A percentile compares a stretch with the other conserved stretches of the same genome.
These are phyloP conservation scores for Castor canadensis DNA, from an alignment of 2,113 vertebrate species.

Conservation along the genomic window DNA sequence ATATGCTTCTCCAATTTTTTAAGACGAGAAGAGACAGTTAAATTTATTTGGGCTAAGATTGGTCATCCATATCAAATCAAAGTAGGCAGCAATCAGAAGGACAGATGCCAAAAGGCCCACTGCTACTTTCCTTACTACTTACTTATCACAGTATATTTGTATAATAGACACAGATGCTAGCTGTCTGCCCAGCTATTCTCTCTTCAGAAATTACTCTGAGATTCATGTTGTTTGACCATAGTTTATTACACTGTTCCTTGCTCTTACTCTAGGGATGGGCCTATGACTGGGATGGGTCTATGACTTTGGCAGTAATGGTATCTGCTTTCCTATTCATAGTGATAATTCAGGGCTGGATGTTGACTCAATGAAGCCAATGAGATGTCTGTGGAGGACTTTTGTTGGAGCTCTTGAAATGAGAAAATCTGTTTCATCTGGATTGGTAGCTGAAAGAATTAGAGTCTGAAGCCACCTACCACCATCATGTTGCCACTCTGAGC, in stretches of 20 bases:
- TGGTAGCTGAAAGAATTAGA: background rate
- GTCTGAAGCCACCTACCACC: background rate
- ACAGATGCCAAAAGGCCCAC: background rate
- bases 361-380: background rate
- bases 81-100: background rate
- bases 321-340: background rate
- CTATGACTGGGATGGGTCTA: background rate
- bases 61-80: background rate
- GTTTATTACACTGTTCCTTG: background rate
- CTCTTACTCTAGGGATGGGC: background rate
- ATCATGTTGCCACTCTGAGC: too few relatives aligned
- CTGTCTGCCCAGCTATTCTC: background rate
- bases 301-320: background rate
- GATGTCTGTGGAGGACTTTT: background rate
- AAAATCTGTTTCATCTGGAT: background rate
- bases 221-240: background rate
- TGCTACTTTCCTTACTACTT: background rate
- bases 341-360: background rate
- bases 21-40: background rate
- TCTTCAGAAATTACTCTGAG: constrained; percentile 15
- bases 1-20: background rate
- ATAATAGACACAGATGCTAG: background rate
- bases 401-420: background rate
- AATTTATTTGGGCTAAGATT: background rate
- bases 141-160: background rate